Percentiles rank a stretch among this genome's conserved stretches.
These are phyloP conservation scores for Mesochorus sp. DNA, from an alignment of 2,888 invertebrate genomes.

Conservation along the genomic window DNA sequence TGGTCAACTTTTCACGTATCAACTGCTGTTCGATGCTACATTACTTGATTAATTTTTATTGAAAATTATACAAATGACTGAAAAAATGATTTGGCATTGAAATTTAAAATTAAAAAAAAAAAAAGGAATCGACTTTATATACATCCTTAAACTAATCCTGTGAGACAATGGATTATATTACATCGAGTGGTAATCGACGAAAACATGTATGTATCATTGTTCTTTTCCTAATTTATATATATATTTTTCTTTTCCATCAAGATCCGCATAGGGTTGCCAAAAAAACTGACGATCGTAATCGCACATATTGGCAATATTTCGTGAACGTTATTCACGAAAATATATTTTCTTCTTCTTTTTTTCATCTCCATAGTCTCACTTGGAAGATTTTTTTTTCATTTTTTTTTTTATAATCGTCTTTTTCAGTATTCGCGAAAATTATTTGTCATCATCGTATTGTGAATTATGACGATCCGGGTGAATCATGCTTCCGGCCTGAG, in stretches of 20 bases:
- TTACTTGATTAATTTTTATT: no score
- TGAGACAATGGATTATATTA: slow-evolving; percentile 55
- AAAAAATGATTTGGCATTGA: no score
- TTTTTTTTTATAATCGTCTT: slow-evolving; percentile 1
- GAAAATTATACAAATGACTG: no score
- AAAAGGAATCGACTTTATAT: no score
- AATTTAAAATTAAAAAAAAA: no score
- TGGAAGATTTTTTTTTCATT: neutral
- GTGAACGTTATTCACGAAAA: slow-evolving; percentile 34
- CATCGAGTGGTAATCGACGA: slow-evolving; percentile 43
- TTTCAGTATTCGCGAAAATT: slow-evolving; percentile 16
- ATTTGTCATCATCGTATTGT: slow-evolving; percentile 10
- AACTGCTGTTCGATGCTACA: no score
- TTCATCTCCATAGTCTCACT: neutral
- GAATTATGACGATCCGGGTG: neutral
- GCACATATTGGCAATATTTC: slow-evolving; percentile 26
- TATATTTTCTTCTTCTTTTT: neutral
- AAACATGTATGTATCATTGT: slow-evolving; percentile 16
- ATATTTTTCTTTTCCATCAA: neutral
- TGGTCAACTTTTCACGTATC: no score
- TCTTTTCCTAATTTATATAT: slow-evolving; percentile 14
- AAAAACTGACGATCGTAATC: slow-evolving; percentile 8
- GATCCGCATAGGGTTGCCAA: slow-evolving; percentile 31
- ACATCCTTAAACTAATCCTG: slow-evolving; percentile 51
- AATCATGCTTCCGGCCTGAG: neutral